phyloP scores from a whole-genome alignment of 2,888 invertebrate species.

The Platerodrilus igneus region DNA sequence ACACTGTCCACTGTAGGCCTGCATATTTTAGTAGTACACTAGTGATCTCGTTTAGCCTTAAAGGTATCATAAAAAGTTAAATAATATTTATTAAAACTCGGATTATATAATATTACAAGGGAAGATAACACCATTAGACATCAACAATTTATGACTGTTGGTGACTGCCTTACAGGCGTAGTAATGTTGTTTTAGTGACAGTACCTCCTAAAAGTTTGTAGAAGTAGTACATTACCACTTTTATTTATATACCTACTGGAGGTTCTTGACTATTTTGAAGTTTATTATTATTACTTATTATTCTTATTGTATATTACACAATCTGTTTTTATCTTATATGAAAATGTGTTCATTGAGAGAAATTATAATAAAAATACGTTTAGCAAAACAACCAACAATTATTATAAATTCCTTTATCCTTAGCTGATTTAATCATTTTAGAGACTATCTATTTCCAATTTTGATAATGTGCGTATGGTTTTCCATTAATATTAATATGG shows the following conservation, averaged over 20 bases:
- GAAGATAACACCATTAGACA: slow-evolving; percentile 46
- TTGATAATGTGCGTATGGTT: too few relatives aligned
- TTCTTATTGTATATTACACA: slow-evolving; percentile 42
- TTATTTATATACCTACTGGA: slow-evolving; percentile 16
- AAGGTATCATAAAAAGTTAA: slow-evolving; percentile 46
- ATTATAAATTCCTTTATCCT: too few relatives aligned
- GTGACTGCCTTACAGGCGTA: slow-evolving; percentile 36
- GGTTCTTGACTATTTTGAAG: slow-evolving; percentile 15
- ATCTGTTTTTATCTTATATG: slow-evolving; percentile 44
- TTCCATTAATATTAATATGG: too few relatives aligned
- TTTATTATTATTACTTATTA: slow-evolving; percentile 20
- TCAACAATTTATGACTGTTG: slow-evolving; percentile 44
- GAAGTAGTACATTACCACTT: slow-evolving; percentile 16
- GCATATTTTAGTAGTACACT: slow-evolving; percentile 45
- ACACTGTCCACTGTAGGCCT: slow-evolving; percentile 38
- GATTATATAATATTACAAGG: slow-evolving; percentile 38
- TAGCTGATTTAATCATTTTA: too few relatives aligned
- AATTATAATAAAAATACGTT: slow-evolving; percentile 43
- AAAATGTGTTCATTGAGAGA: slow-evolving; percentile 49
- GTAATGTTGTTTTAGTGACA: slow-evolving; percentile 25
- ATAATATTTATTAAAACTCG: slow-evolving; percentile 41
- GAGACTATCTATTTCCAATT: too few relatives aligned
- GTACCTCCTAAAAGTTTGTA: slow-evolving; percentile 16
- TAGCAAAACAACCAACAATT: too few relatives aligned
- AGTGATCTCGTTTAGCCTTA: slow-evolving; percentile 50